Base-by-base conservation (phyloP, 2,888 invertebrate genomes). In the Acrocyrtus sp. region DNA sequence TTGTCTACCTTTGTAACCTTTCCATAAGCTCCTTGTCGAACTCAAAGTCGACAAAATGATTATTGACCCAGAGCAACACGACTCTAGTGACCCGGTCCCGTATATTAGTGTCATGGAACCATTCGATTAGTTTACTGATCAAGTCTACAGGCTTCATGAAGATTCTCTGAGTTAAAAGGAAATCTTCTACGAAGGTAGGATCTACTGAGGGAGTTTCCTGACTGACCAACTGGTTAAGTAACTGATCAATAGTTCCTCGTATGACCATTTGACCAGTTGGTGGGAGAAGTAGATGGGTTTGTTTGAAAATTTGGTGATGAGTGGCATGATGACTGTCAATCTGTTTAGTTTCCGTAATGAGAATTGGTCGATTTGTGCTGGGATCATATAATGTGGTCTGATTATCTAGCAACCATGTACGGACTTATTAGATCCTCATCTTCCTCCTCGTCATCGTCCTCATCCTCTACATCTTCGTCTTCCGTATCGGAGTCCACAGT, bases 131-230 rank as follows among this genome's bases (percentile, higher is more conserved):
- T 41, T 74, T 75, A 12, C 45, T 43, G 5, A 78, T 78, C 43
- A 80, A 54, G 29, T 57, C 63, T 15, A 51, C 58, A 3, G 61
- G 68, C 47, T 65, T 57, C 68, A 98, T 93, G 84, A 99, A 99
- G 54, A 96, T 97, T 79, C 99, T 89, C 85, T 98, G 97, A 8
- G 98, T 98, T 61, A 99, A 87, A 57, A 99, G 88, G 84, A 99
- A 99, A 86, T 99, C 99, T 86, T 99, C 98, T 50, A 98, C 95
- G 86, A 97, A 99, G n/a, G 96, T 97, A 10, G 97, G 96, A 86
- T 99, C 98, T 29, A 92, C 91, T 81, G 91, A 88, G 41, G 95
- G 93, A 85, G 96, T 95, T 83, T 98, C 98, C 85, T 98, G 73
- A 21, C 62, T 97, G 61, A 98, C 92, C 63, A 99, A 87, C 84